Base-by-base conservation (phyloP, 2,113 vertebrate species). In the Ammodytes dubius region DNA sequence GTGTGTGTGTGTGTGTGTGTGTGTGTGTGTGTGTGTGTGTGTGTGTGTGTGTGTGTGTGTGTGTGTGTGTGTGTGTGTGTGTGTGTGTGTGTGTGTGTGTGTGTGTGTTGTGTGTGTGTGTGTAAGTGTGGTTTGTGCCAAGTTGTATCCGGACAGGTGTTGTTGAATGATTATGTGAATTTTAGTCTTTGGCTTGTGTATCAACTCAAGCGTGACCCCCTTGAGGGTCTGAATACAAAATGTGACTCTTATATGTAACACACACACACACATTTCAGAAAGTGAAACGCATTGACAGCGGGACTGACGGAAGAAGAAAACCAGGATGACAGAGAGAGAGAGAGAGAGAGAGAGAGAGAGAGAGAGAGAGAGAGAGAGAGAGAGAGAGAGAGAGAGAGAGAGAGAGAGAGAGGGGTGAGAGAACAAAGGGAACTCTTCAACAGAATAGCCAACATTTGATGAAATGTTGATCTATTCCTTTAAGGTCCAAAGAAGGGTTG, bases 221-320 rank as follows among this genome's bases (percentile, higher is more conserved):
- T 79, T 49, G 45, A 47, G 75, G 88, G 53, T 68, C 14, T 59
- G 37, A 75, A 85, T 79, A 46, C 57, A 72, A 71, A 82, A 72
- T 70, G 70, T 50, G 63, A 70, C 53, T 47, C 45, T 87, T 69
- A 68, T 69, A 81, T 69, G 43, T 52, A 88, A 67, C 49, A 59
- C 42, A 47, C 39, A 13, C 12, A 58, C 19, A 4, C 12, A 72
- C 50, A 81, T 60, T 71, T 87, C 81, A 75, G 66, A 45, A 74
- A 76, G 64, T 71, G 74, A 58, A 60, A 9, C 4, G 35, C 58
- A 76, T 27, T 81, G 79, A 85, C 73, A 83, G 81, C 8, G 0
- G 73, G 65, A 86, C 56, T 77, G 83, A 67, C 81, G 74, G 45
- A 60, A 42, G 56, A 67, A 72, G 74, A 82, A 77, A 86, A 80